Evolutionary conservation across 2,888 invertebrate genomes (phyloP).

Genomic region (Lasioglossum zephyrum): DNA sequence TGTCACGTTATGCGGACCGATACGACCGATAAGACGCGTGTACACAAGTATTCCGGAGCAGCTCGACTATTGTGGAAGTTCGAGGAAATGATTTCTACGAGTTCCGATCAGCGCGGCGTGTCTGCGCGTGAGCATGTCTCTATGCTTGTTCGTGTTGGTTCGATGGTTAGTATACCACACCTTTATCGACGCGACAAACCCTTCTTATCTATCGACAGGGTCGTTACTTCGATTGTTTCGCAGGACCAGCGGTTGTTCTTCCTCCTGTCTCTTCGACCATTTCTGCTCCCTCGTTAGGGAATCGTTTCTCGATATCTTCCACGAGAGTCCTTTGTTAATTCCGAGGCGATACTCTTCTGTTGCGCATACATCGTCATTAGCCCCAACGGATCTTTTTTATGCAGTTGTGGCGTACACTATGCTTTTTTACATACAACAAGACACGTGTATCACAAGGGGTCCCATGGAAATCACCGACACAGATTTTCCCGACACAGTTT

Average conservation of each 20-base stretch:
- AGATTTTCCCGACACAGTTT: too few species aligned
- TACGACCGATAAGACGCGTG: conserved; percentile 56
- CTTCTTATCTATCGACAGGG: conserved; percentile 52
- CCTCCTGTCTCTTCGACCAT: not conserved
- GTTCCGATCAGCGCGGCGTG: not conserved
- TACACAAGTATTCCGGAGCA: conserved; percentile 36
- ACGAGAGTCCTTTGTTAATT: conserved; percentile 16
- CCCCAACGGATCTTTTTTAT: not conserved
- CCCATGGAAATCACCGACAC: too few species aligned
- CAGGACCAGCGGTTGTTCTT: not conserved
- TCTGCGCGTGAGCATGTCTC: not conserved
- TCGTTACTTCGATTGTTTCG: conserved; percentile 50
- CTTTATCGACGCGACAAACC: conserved; percentile 40
- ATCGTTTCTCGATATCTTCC: conserved; percentile 37
- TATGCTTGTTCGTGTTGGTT: not conserved
- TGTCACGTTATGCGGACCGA: conserved; percentile 51
- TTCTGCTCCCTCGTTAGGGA: conserved; percentile 24
- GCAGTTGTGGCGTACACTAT: not conserved
- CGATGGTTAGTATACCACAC: conserved; percentile 18
- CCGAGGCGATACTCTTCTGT: not conserved
- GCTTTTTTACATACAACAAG: not conserved
- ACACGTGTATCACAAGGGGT: not conserved
- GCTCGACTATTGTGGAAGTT: conserved; percentile 8
- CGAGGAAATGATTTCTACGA: conserved; percentile 43
- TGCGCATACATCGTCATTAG: not conserved